These are phyloP conservation scores for Magallana nippona DNA, from an alignment of 2,888 invertebrate species.

Conservation along the genomic window DNA sequence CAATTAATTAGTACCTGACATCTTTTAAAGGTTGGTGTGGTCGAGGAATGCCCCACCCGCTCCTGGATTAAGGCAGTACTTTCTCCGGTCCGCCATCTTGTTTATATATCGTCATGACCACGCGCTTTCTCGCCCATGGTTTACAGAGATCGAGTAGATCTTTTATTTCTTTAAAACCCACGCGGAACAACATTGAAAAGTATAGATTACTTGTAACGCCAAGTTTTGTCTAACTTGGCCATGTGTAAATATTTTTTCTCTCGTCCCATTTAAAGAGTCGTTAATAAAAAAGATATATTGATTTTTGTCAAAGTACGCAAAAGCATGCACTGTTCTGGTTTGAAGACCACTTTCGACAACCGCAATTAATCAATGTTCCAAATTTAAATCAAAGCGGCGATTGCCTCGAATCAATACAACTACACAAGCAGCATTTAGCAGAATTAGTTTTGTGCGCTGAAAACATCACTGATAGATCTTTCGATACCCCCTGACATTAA, in stretches of 20 bases:
- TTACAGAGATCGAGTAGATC: not conserved
- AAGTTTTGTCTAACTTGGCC: not conserved
- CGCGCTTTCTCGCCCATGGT: constrained; percentile 3
- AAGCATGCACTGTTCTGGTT: not conserved
- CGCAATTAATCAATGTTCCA: constrained; percentile 11
- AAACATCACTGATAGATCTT: not conserved
- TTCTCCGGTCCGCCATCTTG: constrained; percentile 22
- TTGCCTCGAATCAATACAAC: not conserved
- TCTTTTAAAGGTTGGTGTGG: not conserved
- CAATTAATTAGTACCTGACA: not conserved
- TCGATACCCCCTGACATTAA: constrained; percentile 7
- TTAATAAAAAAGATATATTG: not conserved
- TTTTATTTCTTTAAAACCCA: constrained; percentile 15
- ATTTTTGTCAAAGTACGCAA: constrained; percentile 1
- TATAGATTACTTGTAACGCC: not conserved
- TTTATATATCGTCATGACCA: constrained; percentile 16
- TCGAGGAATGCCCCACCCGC: not conserved
- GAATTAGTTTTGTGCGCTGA: constrained; percentile 15
- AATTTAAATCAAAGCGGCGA: constrained; percentile 18
- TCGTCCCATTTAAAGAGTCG: constrained; percentile 12
- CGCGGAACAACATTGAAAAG: not conserved
- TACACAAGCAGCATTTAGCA: not conserved
- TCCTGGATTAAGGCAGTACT: constrained; percentile 2
- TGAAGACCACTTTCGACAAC: not conserved
- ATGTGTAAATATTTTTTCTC: not conserved